Base-by-base conservation (phyloP, 2,113 vertebrate genomes). In the Sisor rabdophorus region DNA sequence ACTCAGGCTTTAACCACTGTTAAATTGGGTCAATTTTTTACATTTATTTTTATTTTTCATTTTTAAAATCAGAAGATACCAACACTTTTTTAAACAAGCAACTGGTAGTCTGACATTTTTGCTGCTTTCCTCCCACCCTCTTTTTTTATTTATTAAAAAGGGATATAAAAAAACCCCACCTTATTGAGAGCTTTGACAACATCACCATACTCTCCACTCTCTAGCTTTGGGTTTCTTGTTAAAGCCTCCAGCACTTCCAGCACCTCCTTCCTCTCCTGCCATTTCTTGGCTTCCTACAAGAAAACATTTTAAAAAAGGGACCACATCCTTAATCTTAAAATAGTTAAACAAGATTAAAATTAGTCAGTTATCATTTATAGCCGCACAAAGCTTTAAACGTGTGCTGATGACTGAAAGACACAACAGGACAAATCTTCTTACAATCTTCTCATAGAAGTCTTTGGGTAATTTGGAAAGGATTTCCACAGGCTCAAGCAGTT, bases 361-460 rank as follows among this genome's bases (percentile, higher is more conserved):
- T 3, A 50, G 32, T 36, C 32, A 36, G 32, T n/a, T n/a, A n/a
- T n/a, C n/a, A n/a, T n/a, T n/a, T n/a, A n/a, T n/a, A n/a, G n/a
- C n/a, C n/a, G n/a, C n/a, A n/a, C n/a, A n/a, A n/a, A 3, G 32
- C 6, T 59, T 26, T 17, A 59, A 36, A 4, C 4, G 3, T 36
- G n/a, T 6, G 36, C 32, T 44, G 20, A 44, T 64, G 6, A 24
- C 22, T 64, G 40, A 40, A 63, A 7, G 16, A 32, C 13, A 20
- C 30, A 17, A 26, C 30, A 22, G 61, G 17, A 44, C 4, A 7
- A 47, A 9, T 44, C 28, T 48, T 12, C 96, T 91, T 90, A 99
- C 97, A 83, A 99, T 97, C 93, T 98, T 98, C 12, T 98, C 96
- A 85, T 94, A 97, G 87, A 98, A 98, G 82, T 98, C 97, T 92